Evolutionary conservation across 2,113 vertebrate genomes (phyloP).

Genomic region (Pangasianodon hypophthalmus): DNA sequence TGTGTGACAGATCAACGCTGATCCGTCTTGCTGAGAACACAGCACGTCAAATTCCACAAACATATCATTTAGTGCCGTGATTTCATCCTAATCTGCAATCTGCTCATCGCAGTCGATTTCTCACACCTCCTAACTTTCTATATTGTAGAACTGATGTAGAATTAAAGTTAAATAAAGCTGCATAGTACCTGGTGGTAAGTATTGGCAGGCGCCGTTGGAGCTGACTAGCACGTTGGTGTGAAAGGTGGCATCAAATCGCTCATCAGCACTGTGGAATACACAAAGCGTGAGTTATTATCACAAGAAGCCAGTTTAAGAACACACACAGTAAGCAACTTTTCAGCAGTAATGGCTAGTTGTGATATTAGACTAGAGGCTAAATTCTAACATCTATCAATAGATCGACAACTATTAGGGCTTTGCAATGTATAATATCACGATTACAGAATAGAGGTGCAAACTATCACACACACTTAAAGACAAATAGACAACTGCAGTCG

Average conservation of each 20-base stretch:
- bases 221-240: conserved; percentile 91
- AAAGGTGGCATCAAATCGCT: conserved; percentile 90
- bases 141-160: not conserved
- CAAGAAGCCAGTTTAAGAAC: not conserved
- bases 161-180: not conserved
- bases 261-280: conserved; percentile 83
- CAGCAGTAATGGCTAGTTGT: not conserved
- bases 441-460: not conserved
- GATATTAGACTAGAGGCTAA: not conserved
- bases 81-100: not conserved
- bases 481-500: too few relatives aligned
- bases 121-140: not conserved
- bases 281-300: conserved; percentile 2
- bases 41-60: not conserved
- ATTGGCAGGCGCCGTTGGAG: conserved; percentile 83
- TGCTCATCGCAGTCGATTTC: not conserved
- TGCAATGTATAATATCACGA: not conserved
- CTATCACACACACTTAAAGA: too few relatives aligned
- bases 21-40: not conserved
- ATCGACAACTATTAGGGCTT: not conserved
- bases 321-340: not conserved
- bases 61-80: not conserved
- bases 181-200: conserved; percentile 87
- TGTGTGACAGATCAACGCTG: not conserved
- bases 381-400: not conserved